phyloP scores from a whole-genome alignment of 2,888 invertebrate species.

The Heterodera filipjevi region DNA sequence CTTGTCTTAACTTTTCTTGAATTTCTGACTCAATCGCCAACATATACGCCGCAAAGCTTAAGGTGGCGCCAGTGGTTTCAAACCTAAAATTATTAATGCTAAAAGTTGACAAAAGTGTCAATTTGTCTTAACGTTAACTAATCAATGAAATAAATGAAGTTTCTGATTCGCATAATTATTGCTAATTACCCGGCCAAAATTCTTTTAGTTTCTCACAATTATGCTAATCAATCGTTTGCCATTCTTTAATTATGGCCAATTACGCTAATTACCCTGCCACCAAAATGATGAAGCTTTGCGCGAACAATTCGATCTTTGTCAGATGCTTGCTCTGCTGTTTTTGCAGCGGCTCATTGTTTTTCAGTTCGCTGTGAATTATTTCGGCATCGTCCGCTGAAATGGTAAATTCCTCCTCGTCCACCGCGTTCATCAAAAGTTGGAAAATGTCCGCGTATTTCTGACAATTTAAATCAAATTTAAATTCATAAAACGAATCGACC shows the following conservation, averaged over 20 bases:
- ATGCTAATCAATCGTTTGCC: no score
- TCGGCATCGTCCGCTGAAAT: conserved; percentile 11
- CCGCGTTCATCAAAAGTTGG: conserved; percentile 35
- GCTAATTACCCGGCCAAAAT: no score
- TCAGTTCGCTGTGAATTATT: background rate
- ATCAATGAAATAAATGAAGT: no score
- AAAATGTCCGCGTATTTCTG: conserved; percentile 35
- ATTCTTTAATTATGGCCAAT: no score
- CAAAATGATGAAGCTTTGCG: conserved; percentile 30
- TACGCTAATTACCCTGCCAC: conserved; percentile 22
- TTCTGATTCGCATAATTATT: no score
- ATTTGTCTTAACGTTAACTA: no score
- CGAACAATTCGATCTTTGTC: conserved; percentile 27
- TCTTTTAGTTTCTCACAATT: background rate
- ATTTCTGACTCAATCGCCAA: conserved; percentile 24
- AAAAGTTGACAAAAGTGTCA: no score
- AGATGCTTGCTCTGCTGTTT: conserved; percentile 18
- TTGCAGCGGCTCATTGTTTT: background rate
- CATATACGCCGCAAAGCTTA: conserved; percentile 29
- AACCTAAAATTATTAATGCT: conserved; percentile 15
- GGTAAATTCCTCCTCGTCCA: conserved; percentile 22
- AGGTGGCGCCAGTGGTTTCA: conserved; percentile 25
- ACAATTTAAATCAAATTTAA: background rate
- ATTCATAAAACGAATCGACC: background rate
- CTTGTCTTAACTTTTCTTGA: conserved; percentile 22